Conservation (phyloP, 92 coral and sea anemone species). For the Chrysogorgia sp. region DNA sequence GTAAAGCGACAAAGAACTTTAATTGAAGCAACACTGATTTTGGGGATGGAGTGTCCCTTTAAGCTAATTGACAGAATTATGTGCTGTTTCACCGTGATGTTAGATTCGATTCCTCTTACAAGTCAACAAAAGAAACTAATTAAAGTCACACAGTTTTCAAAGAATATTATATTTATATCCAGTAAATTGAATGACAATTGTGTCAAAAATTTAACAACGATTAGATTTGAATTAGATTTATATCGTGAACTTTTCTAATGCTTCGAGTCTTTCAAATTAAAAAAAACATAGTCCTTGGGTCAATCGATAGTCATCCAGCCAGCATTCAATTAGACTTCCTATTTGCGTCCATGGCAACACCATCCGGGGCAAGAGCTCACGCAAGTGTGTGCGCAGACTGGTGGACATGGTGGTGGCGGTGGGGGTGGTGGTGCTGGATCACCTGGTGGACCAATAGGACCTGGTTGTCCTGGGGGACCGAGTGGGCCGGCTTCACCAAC, state of each 20-base stretch:
- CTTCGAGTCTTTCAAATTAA: constrained; percentile 1
- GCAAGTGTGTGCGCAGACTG: constrained; percentile 99
- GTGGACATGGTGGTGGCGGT: constrained; percentile 99
- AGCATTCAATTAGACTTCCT: constrained; percentile 22
- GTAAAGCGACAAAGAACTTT: background rate
- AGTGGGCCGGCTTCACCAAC: constrained; percentile 99
- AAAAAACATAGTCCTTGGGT: constrained; percentile 11
- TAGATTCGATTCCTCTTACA: background rate
- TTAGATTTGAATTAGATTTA: background rate
- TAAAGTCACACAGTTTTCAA: background rate
- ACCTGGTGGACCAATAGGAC: constrained; percentile 99
- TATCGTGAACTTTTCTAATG: background rate
- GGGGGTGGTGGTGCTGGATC: constrained; percentile 99
- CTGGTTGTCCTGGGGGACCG: constrained; percentile 96
- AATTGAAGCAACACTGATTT: too few relatives aligned
- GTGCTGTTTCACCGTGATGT: too few relatives aligned
- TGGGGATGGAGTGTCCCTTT: too few relatives aligned
- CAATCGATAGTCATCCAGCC: constrained; percentile 12
- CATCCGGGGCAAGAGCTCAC: constrained; percentile 85
- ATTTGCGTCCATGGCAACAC: constrained; percentile 94
- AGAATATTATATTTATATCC: constrained; percentile 36
- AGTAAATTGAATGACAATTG: constrained; percentile 26
- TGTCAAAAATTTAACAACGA: constrained; percentile 13
- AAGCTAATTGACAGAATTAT: too few relatives aligned
- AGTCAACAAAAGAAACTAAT: background rate